These are phyloP conservation scores for Corydoras sp. DNA, from an alignment of 2,113 vertebrate species.

Conservation along the genomic window DNA sequence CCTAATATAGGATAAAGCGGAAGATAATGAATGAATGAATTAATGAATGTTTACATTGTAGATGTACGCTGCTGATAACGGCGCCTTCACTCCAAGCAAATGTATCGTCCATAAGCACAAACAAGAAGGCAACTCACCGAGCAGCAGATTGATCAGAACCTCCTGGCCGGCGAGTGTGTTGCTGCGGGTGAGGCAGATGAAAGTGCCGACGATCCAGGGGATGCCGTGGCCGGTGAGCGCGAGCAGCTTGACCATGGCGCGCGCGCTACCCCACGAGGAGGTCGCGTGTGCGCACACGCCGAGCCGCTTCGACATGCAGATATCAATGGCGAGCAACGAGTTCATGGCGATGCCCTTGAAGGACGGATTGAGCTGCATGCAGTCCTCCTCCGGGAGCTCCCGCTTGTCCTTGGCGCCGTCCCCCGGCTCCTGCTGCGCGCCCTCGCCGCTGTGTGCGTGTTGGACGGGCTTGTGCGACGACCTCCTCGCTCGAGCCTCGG, in stretches of 20 bases:
- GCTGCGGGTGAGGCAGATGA: conserved; percentile 84
- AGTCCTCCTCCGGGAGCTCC: conserved; percentile 85
- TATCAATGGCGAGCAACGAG: conserved; percentile 87
- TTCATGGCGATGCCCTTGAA: conserved; percentile 85
- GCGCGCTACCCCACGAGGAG: conserved; percentile 75
- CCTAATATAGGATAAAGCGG: no score
- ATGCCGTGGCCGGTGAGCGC: conserved; percentile 83
- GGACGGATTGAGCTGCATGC: conserved; percentile 92
- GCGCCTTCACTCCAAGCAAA: no score
- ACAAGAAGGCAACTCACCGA: conserved; percentile 69
- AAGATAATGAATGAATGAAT: no score
- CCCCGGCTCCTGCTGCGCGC: conserved; percentile 49
- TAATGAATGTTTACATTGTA: no score
- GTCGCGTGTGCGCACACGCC: conserved; percentile 74
- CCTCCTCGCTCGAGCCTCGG: conserved; percentile 69
- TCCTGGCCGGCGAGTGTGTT: conserved; percentile 88
- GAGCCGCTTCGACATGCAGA: conserved; percentile 84
- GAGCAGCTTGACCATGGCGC: conserved; percentile 82
- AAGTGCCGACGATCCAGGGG: conserved; percentile 80
- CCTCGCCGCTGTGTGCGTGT: conserved; percentile 40
- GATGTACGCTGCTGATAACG: no score
- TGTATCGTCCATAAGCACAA: no score
- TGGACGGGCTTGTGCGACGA: conserved; percentile 41
- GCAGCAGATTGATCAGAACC: conserved; percentile 86
- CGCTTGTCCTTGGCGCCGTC: conserved; percentile 63